Base-by-base conservation (phyloP, 2,888 invertebrate species). In the Volucella zonaria region DNA sequence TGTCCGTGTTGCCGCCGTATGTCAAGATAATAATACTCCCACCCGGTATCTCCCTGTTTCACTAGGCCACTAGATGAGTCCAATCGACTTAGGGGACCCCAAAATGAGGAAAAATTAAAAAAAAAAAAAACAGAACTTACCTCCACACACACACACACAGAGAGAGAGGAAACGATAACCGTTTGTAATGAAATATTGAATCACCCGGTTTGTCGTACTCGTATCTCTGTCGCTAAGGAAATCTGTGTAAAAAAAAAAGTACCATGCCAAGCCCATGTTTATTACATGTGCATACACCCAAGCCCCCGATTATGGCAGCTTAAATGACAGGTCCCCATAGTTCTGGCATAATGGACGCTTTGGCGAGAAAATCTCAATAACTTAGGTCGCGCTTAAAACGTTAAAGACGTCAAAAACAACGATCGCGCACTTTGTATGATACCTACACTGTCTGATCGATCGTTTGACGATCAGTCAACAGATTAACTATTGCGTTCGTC, bases 121-220 rank as follows among this genome's bases (percentile, higher is more conserved):
- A 52, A 45, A 67, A 62, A 11, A 18, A 58, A 62, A 47, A 52
- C 40, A 67, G 51, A 15, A 9, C 74, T 43, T 51, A 40, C 45
- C 61, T 49, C 43, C 42, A 51, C 47, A 56, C 51, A 70, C 58
- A 73, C 52, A 80, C 47, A 56, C 51, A 70, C 58, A 73, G 47
- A 80, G 64, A 85, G 80, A 81, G 58, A 80, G 85, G 85, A 85
- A 80, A 42, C 80, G 68, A 85, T 85, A 81, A 77, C 85, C 67
- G 18, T 85, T 81, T 85, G 71, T 54, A 81, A 43, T 80, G 77
- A 85, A 85, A 81, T 85, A 85, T 73, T 73, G 80, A 77, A 81
- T 85, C 80, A 71, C 76, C 54, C 38, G 40, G 61, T 64, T 70
- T 23, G 15, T 9, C 58, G 47, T 31, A 66, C 49, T 70, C 70